phyloP scores from a whole-genome alignment of 2,888 invertebrate genomes.

The Meganola albula region DNA sequence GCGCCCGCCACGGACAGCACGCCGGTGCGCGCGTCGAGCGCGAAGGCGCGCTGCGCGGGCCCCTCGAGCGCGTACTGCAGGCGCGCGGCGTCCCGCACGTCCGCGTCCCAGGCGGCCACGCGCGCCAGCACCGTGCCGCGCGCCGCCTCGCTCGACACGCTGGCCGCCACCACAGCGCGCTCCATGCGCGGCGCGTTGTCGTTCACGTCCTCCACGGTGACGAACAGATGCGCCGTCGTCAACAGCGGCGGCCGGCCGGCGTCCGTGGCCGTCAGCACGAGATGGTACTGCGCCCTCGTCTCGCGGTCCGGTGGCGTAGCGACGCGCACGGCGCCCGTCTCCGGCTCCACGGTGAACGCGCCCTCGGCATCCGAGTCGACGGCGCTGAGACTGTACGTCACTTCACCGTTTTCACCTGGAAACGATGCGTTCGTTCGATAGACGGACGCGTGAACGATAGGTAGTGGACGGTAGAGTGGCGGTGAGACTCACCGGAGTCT shows the following conservation, averaged over 20 bases:
- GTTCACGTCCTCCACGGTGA: slow-evolving; percentile 92
- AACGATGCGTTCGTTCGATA: not conserved
- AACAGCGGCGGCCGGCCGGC: slow-evolving; percentile 88
- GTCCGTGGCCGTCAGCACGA: slow-evolving; percentile 89
- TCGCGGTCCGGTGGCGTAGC: slow-evolving; percentile 91
- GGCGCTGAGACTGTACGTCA: slow-evolving; percentile 28
- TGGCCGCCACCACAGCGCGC: slow-evolving; percentile 86
- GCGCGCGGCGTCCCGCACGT: slow-evolving; percentile 84
- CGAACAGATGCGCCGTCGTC: slow-evolving; percentile 89
- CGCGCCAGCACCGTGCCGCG: slow-evolving; percentile 93
- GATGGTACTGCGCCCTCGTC: slow-evolving; percentile 82
- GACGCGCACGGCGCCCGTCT: slow-evolving; percentile 86
- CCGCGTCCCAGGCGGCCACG: slow-evolving; percentile 92
- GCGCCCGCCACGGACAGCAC: slow-evolving; percentile 55
- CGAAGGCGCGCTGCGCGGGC: slow-evolving; percentile 39
- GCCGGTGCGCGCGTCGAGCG: slow-evolving; percentile 49
- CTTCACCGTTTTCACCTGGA: slow-evolving; percentile 28
- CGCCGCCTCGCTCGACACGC: slow-evolving; percentile 87
- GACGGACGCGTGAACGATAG: not conserved
- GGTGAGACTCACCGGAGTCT: slow-evolving; percentile 78
- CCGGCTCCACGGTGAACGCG: slow-evolving; percentile 87
- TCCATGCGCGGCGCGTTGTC: slow-evolving; percentile 94
- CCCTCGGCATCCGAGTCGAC: slow-evolving; percentile 67
- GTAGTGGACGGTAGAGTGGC: not conserved
- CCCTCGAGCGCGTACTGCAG: slow-evolving; percentile 87